Conservation (phyloP, 2,113 vertebrate genomes). For the Lagopus leucura region DNA sequence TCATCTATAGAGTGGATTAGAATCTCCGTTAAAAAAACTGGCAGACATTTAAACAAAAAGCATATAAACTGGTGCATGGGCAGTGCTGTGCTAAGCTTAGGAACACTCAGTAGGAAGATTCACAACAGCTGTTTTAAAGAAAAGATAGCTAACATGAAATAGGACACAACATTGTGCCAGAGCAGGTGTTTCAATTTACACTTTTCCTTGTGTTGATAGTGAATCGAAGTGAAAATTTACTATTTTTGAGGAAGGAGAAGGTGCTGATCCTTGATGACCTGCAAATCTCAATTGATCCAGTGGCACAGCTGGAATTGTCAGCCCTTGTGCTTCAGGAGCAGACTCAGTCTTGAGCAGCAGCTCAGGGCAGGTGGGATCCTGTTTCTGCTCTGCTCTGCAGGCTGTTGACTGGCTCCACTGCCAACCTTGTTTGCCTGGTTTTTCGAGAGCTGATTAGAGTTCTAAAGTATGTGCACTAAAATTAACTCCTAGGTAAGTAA, state of each 20-base stretch:
- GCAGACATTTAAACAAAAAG: neutral
- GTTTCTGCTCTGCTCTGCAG: neutral
- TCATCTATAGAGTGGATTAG: neutral
- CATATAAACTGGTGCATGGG: neutral
- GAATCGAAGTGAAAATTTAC: neutral
- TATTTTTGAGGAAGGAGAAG: neutral
- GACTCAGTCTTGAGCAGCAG: neutral
- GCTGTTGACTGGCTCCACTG: neutral
- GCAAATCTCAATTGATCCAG: neutral
- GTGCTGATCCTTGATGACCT: neutral
- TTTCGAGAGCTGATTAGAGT: accelerated
- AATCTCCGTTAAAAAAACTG: neutral
- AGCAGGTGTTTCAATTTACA: accelerated
- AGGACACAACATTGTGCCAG: neutral
- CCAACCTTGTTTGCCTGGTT: neutral
- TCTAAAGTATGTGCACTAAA: neutral
- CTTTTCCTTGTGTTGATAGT: neutral
- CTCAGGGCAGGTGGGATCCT: neutral
- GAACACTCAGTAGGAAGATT: neutral
- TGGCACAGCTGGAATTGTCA: neutral
- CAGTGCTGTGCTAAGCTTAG: neutral
- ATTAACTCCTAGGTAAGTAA: neutral
- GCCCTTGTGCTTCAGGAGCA: neutral
- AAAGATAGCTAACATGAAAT: neutral
- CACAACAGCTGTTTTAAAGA: neutral